Base-by-base conservation (phyloP, 2,888 invertebrate species). In the Lingula anatina region DNA sequence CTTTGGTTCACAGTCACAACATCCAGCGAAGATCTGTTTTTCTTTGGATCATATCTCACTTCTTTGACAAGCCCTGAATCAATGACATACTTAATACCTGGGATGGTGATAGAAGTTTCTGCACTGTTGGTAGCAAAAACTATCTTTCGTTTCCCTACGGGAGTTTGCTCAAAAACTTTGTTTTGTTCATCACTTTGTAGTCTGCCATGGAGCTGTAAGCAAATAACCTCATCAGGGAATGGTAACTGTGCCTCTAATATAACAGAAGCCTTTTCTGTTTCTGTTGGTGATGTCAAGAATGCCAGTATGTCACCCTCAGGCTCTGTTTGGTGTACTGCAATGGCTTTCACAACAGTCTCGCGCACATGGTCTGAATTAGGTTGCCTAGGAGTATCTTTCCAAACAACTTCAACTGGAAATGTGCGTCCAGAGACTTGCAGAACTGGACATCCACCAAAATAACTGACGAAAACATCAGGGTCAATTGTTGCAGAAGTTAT, bases 71-170 rank as follows among this genome's bases (percentile, higher is more conserved):
- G 49, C 1, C 78, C 78, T 24, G 71, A 67, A 54, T 78, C 78
- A 12, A 78, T 57, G 3, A 78, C 77, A 59, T 70, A 75, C 42
- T 63, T 68, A 15, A 78, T 68, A 5, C 75, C 76, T 28, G 73
- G 71, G 40, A 78, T 76, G 4, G 77, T 77, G 3, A 77, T 57
- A 4, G 76, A 76, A 2, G 77, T 78, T 54, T 78, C 78, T 3
- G 78, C 78, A 55, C 69, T 66, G 60, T 78, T 76, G 21, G 78
- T 78, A 2, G 76, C 70, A 64, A 77, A 74, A 3, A 77, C 68
- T 12, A 77, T 57, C 57, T 77, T 77, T 36, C 76, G 54, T 27
- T 55, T 56, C 4, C 62, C 62, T 21, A 40, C 44, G 5, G 57
- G 50, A 20, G 56, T 47, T 4, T 53, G 56, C 24, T 59, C 51